Base-by-base conservation (phyloP, 2,113 vertebrate species). In the Zeus faber region DNA sequence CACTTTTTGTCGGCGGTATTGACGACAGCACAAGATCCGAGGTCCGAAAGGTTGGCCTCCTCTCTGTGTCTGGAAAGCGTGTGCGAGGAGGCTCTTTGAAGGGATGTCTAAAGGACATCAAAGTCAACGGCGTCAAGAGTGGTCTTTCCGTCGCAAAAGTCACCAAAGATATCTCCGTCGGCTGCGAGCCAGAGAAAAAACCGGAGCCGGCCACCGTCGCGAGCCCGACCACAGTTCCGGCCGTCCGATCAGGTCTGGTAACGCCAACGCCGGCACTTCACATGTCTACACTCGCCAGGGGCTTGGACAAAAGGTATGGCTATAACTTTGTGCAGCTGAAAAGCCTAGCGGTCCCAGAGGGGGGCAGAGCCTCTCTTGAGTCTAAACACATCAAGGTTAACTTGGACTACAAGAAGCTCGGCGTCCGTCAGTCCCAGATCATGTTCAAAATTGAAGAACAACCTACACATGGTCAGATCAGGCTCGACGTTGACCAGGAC, bases 111-210 rank as follows among this genome's bases (percentile, higher is more conserved):
- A 91, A 79, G 72, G 85, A 90, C 53, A 81, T 96, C 55, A 86
- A 87, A 79, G 62, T 84, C 43, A 94, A 89, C 44, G 67, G 82
- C 29, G 76, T 89, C 43, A 91, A 83, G 41, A 89, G 77, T 53
- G 90, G 91, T 0, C 83, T 97, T 21, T 91, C 85, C 51, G 86
- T 87, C 69, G 88, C 90, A 23, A 27, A 94, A 4, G 88, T 93
- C 53, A 93, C 92, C 39, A 95, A 92, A 74, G 94, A 96, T 66
- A 73, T 96, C 74, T 94, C 93, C 27, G 88, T 89, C 56, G 95
- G 93, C 5, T 98, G 92, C 80, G 90, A 91, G 76, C 85, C 59
- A 1, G 82, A 89, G 49, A 88, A 67, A 48, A 58, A 67, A 50
- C 77, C 58, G 57, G 70, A 84, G 33, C 47, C 66, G 64, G 51